Evolutionary conservation across 2,113 vertebrate genomes (phyloP), one percentile per base, ranked within the genome.

Genomic region (Clarias magur): DNA sequence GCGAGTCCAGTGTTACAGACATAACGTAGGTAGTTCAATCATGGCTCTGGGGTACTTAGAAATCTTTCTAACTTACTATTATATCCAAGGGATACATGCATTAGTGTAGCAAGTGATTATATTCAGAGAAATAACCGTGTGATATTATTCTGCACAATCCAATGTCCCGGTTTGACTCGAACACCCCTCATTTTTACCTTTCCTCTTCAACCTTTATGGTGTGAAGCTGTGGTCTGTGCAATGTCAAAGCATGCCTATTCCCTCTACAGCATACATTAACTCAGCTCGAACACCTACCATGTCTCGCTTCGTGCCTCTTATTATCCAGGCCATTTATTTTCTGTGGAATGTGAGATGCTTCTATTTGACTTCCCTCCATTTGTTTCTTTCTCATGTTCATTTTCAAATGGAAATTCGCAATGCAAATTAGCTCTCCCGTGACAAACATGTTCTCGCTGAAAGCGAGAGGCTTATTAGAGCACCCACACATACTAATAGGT

Each of bases 381-480:
- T 25, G 23, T 68, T 88, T 67, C n/a, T 54, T 72, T 9, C 57
- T 72, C 42, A 15, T 19, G 30, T 76, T 83, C 56, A 53, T 84
- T 88, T 87, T 83, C 48, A n/a, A 56, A 78, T 60, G 23, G 25
- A 62, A 85, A 82, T 85, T 65, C 81, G 70, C 78, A 65, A 88
- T 72, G 89, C 85, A 87, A 88, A 90, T 89, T 25, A 82, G 84
- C 83, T 85, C n/a, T n/a, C 62, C 9, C 11, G 78, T 42, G 25
- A 83, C 78, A 87, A 88, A 85, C 38, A 83, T 25, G 70, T 68
- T 63, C 81, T 90, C 59, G 59, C 85, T 91, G 85, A 85, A 84
- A 62, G 57, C n/a, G 19, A 68, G 56, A 80, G 38, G 80, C 42
- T 87, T 89, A 85, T 86, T 84, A 72, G 63, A 83, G 79, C 82